These are phyloP conservation scores for Atrichornis clamosus DNA, from an alignment of 2,113 vertebrate species.

Conservation along the genomic window DNA sequence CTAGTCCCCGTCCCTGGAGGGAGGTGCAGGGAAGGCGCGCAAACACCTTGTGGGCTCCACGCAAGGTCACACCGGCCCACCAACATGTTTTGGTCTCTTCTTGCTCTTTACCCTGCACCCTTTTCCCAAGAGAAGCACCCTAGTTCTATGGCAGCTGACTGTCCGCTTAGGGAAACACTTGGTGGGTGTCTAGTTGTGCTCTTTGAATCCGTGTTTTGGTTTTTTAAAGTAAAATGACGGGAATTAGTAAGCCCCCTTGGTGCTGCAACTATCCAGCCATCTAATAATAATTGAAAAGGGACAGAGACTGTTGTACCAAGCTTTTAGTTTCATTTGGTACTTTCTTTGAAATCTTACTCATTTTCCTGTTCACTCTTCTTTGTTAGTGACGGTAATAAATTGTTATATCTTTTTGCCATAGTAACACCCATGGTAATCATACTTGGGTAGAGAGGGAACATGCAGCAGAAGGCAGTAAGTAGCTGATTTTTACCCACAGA, in stretches of 20 bases:
- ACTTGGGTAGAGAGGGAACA: neutral
- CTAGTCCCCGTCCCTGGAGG: rapidly evolving
- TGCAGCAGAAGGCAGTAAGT: neutral
- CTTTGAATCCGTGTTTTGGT: neutral
- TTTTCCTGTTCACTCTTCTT: neutral
- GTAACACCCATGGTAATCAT: neutral
- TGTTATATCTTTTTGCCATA: neutral
- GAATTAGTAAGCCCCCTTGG: neutral
- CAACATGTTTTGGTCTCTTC: rapidly evolving
- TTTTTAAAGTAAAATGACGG: neutral
- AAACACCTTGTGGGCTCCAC: neutral
- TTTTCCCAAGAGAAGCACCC: neutral
- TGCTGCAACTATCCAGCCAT: neutral
- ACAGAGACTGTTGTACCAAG: neutral
- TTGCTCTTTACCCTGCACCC: neutral
- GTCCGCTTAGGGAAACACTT: neutral
- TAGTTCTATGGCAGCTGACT: neutral
- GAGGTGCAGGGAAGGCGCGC: neutral
- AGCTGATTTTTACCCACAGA: neutral
- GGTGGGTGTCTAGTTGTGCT: neutral
- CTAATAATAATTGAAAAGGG: neutral
- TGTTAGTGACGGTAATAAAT: neutral
- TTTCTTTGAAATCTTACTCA: neutral
- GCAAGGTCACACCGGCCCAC: neutral
- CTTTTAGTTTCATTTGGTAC: neutral